A percentile compares a stretch with the other conserved stretches of the same genome.
These are phyloP conservation scores for Manis javanica DNA, from an alignment of 2,797 vertebrate genomes.

Conservation along the genomic window DNA sequence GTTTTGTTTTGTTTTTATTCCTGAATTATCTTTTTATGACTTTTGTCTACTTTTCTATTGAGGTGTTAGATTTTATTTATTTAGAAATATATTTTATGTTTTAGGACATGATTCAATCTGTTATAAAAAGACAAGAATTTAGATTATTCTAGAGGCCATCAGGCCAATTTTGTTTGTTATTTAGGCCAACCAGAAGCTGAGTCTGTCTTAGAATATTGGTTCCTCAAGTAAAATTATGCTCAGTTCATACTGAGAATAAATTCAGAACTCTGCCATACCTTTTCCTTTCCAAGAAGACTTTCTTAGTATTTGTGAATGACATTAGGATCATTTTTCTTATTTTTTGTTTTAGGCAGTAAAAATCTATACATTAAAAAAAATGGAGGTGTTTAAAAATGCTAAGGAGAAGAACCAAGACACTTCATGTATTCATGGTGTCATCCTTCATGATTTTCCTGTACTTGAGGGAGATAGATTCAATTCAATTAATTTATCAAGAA, in stretches of 20 bases:
- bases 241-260: neutral
- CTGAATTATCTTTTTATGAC: neutral
- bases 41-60: neutral
- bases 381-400: slow-evolving; percentile 1
- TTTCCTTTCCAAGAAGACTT: neutral
- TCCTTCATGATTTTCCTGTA: neutral
- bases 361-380: neutral
- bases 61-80: neutral
- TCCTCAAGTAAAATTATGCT: neutral
- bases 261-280: neutral
- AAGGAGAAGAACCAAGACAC: neutral
- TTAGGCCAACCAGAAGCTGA: neutral
- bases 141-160: neutral
- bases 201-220: neutral
- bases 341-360: slow-evolving; percentile 16
- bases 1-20: too few relatives aligned
- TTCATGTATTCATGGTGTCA: neutral
- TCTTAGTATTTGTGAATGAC: neutral
- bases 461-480: neutral
- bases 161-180: neutral
- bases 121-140: neutral
- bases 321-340: slow-evolving; percentile 10
- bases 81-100: neutral
- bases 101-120: neutral
- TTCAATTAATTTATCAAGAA: neutral